Evolutionary conservation across 2,797 vertebrate species (phyloP), one percentile per base, ranked within the genome.

Genomic region (Pteronotus mesoamericanus): DNA sequence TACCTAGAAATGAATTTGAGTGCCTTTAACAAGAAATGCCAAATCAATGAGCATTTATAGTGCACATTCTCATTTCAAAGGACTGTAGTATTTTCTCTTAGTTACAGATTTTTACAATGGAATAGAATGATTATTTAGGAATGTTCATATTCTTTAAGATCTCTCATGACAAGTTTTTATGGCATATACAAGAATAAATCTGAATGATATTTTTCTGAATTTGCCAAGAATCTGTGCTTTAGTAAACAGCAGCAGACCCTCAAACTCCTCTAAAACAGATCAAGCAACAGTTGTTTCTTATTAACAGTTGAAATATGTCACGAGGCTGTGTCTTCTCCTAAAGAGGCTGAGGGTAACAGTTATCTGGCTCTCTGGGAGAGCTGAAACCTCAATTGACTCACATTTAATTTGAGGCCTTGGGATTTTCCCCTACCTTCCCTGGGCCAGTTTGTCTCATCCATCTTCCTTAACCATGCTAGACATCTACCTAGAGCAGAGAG

Each of bases 321-420:
- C 44, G 11, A 42, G 39, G 8, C 46, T 79, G 24, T 57, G 24
- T 82, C 55, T 37, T 87, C 15, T 75, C 51, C 29, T 83, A 66
- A 72, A 39, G 8, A 79, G 37, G 9, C 29, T 16, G 53, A 92
- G 37, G 71, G 71, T 78, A 66, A 89, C 86, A 82, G 64, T 75
- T 86, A 80, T 42, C 59, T 95, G 55, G 57, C 61, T 90, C 89
- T 66, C 77, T 64, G 37, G 61, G 48, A 72, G 53, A 61, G 21
- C 39, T 91, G 80, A 46, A 90, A 51, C 42, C 89, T 86, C 86
- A 61, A 2, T 34, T 92, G 91, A 83, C 64, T 96, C 48, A 88
- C 26, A 72, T 80, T 96, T 93, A 93, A 83, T 92, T 75, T 95
- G 85, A 74, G 51, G 44, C 48, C 66, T 94, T 83, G 61, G 69